Conservation (phyloP, 2,888 invertebrate genomes). For the Lasius fuliginosus region DNA sequence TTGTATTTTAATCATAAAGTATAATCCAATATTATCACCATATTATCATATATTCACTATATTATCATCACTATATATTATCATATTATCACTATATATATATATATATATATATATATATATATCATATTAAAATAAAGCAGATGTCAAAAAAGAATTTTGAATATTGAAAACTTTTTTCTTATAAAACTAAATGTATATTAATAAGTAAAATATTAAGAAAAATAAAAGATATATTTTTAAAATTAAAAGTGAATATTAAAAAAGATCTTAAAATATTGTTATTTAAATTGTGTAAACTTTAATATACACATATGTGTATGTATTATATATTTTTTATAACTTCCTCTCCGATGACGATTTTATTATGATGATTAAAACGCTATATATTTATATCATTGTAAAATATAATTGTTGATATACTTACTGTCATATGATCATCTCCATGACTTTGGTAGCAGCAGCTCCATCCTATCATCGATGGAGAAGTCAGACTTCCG, state of each 20-base stretch:
- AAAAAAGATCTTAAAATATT: not conserved
- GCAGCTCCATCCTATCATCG: not conserved
- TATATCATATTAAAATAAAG: not conserved
- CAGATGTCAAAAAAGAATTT: not conserved
- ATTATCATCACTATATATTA: too few relatives aligned
- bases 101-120: too few relatives aligned
- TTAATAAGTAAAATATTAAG: not conserved
- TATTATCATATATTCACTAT: too few relatives aligned
- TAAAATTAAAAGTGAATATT: too few relatives aligned
- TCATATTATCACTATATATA: too few relatives aligned
- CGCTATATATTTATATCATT: not conserved
- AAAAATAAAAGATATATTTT: not conserved
- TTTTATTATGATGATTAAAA: not conserved
- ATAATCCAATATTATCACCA: not conserved
- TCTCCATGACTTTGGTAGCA: not conserved
- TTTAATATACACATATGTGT: not conserved
- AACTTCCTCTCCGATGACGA: too few relatives aligned
- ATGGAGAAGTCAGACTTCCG: conserved; percentile 28
- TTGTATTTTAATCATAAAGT: not conserved
- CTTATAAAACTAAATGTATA: not conserved
- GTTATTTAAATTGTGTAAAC: not conserved
- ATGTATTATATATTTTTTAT: not conserved
- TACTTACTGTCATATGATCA: not conserved
- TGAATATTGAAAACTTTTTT: not conserved
- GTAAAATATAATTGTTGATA: not conserved